Evolutionary conservation across 2,888 invertebrate species (phyloP).

Genomic region (Tryphoninae sp.): DNA sequence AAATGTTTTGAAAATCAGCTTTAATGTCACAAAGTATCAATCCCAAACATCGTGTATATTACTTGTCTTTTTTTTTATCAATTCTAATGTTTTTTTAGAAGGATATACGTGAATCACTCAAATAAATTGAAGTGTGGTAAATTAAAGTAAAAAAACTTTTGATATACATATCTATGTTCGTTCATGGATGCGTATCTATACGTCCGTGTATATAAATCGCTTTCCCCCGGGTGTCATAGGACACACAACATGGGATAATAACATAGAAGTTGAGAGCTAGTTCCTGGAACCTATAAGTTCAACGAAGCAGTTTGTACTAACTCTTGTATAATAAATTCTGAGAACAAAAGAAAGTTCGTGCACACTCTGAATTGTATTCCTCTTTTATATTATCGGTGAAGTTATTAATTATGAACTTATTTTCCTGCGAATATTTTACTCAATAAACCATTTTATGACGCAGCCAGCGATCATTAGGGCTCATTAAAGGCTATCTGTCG

Average conservation of each 20-base stretch:
- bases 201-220: neutral
- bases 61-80: neutral
- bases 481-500: slow-evolving; percentile 53
- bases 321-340: neutral
- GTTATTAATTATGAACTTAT: slow-evolving; percentile 41
- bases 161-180: neutral
- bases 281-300: neutral
- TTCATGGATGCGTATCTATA: neutral
- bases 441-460: slow-evolving; percentile 4
- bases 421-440: slow-evolving; percentile 25
- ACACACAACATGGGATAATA: neutral
- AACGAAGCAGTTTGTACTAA: neutral
- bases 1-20: too few relatives aligned
- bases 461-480: slow-evolving; percentile 52
- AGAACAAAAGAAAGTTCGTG: neutral
- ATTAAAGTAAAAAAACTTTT: too few relatives aligned
- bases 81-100: neutral
- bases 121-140: too few relatives aligned
- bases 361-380: neutral
- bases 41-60: neutral
- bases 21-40: too few relatives aligned
- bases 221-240: neutral
- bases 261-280: neutral
- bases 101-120: neutral
- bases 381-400: neutral